phyloP scores from a whole-genome alignment of 2,113 vertebrate species.

The Grantiella picta region DNA sequence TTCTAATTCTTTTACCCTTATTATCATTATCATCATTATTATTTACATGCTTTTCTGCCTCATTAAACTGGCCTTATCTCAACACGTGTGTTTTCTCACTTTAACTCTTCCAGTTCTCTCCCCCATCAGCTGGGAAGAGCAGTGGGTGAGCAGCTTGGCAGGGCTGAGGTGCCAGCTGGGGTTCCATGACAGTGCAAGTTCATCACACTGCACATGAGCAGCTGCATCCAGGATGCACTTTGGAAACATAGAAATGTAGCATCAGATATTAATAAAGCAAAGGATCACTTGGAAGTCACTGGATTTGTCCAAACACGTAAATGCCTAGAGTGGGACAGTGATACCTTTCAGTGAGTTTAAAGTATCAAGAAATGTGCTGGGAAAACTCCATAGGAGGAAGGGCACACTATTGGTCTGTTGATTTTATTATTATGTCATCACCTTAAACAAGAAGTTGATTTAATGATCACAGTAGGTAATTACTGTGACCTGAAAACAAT shows the following conservation, averaged over 20 bases:
- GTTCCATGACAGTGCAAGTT: not conserved
- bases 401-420: not conserved
- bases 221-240: not conserved
- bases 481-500: not conserved
- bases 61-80: not conserved
- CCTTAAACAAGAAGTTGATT: not conserved
- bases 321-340: not conserved
- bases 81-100: not conserved
- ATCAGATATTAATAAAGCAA: not conserved
- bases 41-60: not conserved
- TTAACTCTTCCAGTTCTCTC: not conserved
- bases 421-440: not conserved
- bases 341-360: not conserved
- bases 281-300: not conserved
- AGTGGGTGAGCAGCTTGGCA: rapidly evolving
- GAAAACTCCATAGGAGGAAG: not conserved
- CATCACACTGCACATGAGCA: not conserved
- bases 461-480: not conserved
- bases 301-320: not conserved
- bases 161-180: not conserved
- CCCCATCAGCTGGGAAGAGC: rapidly evolving
- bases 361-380: not conserved
- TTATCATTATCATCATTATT: not conserved
- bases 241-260: not conserved
- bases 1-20: not conserved